These are phyloP conservation scores for Meteorus cinctellus DNA, from an alignment of 2,888 invertebrate genomes.

Conservation along the genomic window DNA sequence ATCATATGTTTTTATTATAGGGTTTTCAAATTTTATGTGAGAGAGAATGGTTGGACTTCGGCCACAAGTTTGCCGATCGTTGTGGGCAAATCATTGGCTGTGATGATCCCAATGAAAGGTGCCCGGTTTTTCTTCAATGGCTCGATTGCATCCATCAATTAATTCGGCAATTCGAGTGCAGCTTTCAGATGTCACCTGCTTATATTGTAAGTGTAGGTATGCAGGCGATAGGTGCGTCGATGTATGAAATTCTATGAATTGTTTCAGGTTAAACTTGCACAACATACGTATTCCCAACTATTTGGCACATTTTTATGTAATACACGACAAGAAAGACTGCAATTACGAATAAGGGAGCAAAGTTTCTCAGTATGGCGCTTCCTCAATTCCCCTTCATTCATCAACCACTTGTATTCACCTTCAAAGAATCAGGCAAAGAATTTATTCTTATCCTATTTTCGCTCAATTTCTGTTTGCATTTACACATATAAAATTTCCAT, in stretches of 20 bases:
- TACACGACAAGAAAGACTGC: constrained; percentile 82
- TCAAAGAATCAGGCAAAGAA: constrained; percentile 74
- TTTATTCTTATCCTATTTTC: background rate
- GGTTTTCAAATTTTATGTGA: constrained; percentile 95
- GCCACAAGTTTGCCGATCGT: constrained; percentile 98
- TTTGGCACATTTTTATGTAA: constrained; percentile 98
- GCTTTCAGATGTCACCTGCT: constrained; percentile 95
- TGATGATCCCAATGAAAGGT: constrained; percentile 95
- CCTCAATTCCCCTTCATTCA: constrained; percentile 84
- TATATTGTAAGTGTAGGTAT: constrained; percentile 83
- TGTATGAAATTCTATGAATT: background rate
- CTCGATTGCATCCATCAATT: constrained; percentile 97
- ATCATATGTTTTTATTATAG: constrained; percentile 73
- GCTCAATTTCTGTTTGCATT: background rate
- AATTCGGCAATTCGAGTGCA: constrained; percentile 89
- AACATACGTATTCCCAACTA: constrained; percentile 96
- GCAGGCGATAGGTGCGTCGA: background rate
- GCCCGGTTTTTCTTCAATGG: constrained; percentile 99
- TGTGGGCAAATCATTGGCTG: constrained; percentile 88
- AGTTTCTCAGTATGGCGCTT: constrained; percentile 93
- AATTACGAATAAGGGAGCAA: constrained; percentile 79
- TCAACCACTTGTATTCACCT: constrained; percentile 88
- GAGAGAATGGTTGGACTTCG: constrained; percentile 98
- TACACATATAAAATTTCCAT: background rate
- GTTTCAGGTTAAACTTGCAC: constrained; percentile 92